Evolutionary conservation across 2,888 invertebrate species (phyloP), one percentile per base, ranked within the genome.

Genomic region (Oscheius myriophilus): DNA sequence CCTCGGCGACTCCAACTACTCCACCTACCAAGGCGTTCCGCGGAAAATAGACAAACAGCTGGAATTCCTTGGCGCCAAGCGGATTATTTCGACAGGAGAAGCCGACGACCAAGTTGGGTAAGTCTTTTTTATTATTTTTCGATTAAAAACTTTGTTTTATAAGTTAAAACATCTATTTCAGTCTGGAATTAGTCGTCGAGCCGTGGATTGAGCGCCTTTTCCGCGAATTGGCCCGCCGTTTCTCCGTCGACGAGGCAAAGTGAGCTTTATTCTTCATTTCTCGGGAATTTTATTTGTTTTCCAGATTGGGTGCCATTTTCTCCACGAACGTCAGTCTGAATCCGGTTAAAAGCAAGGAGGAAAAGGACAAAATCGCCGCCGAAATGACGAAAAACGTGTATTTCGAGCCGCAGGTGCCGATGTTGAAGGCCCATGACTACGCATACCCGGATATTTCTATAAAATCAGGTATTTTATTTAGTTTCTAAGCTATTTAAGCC

Each of bases 1-100:
- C 42, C 85, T 90, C n/a, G 90, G 90, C 7, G 90, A 90, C 81
- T 89, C 90, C 2, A 90, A 90, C 81, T 90, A 90, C 82, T 89
- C 88, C 18, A 89, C 88, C 66, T 90, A 90, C 83, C 90, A 90
- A 75, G 88, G 89, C 62, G 89, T 89, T 83, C 89, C 88, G 6
- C 88, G 89, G 70, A 86, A 82, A 52, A 83, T 89, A 67, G 86
- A 88, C 64, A 80, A 85, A 46, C 79, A 88, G 68, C 81, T 90
- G 16, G 75, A 86, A 65, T 87, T 87, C 53, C 86, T 90, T 11
- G 89, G 90, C 46, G 90, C 89, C 0, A 85, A 84, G 45, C 79
- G 82, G 14, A 89, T 90, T 76, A 87, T 88, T 74, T 77, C 85
- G 0, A 85, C 87, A 52, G 89, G 86, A 12, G 90, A 87, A 87